Base-by-base conservation (phyloP, 2,797 vertebrate species). In the Vultur gryphus region DNA sequence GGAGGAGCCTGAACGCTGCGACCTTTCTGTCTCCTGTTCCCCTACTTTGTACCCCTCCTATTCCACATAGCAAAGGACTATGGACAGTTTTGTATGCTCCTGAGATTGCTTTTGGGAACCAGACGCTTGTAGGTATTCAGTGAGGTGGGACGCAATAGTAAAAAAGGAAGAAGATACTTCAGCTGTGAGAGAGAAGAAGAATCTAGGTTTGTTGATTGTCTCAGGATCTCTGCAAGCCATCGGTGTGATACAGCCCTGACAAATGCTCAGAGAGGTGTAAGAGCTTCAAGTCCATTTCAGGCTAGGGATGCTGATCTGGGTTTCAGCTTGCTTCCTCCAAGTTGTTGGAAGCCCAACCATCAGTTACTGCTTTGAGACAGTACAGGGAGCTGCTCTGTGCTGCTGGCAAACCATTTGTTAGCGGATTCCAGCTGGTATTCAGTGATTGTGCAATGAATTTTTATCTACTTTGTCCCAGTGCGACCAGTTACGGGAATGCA, bases 401-500 rank as follows among this genome's bases (percentile, higher is more conserved):
- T 70, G 23, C 76, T 55, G 44, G 37, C 65, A 77, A 37, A 49
- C 18, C 23, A 17, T 46, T 89, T 73, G 16, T 85, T 83, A 64
- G 8, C 17, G 44, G 75, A 9, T 61, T 70, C 69, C 35, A 84
- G 39, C 14, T 81, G 80, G 35, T 61, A 48, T 0, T 70, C 59
- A 26, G 48, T 70, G 69, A 41, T 13, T 16, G 35, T 31, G n/a
- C 83, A 67, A 16, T 59, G 44, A 21, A 16, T 76, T 90, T 73
- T 48, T 39, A 31, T 21, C 57, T 83, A 17, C 37, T 48, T 86
- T 81, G 61, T 71, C 52, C 44, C 52, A 29, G 12, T 23, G 25
- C 3, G 4, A 57, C 62, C 41, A 39, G 57, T 49, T 65, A 24
- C 0, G 2, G 69, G 54, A 75, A 21, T 0, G 1, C 37, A 28